Evolutionary conservation across 2,888 invertebrate species (phyloP), one percentile per base, ranked within the genome.

Genomic region (Aspidapion aeneum): DNA sequence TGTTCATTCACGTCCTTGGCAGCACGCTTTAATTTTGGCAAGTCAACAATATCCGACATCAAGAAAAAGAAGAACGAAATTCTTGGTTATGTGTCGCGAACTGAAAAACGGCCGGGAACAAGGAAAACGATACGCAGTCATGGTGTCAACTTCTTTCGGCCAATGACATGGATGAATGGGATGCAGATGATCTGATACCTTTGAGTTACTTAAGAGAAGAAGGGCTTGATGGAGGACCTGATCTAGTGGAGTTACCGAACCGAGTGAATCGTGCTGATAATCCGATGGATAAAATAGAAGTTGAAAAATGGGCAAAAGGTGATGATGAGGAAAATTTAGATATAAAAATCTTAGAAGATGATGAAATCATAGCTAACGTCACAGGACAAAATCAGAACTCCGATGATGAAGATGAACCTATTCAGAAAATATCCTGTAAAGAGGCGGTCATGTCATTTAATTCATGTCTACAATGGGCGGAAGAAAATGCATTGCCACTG

Each of bases 281-380:
- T 3, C 21, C 60, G 22, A 55, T 54, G 12, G 21, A 18, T 21
- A 54, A 54, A 55, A 21, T 16, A n/a, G 5, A 60, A 60, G 17
- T 60, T 55, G 60, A 54, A 54, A 56, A 61, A 56, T 48, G 61
- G 61, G 50, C 56, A 54, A 60, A 21, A 60, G 54, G 52, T 52
- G 56, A 61, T 56, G 57, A 20, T 20, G 49, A 56, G 60, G 17
- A 21, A 22, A 56, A 56, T 57, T 49, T 56, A 2, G 35, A 57
- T 17, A 61, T 49, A n/a, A 20, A 61, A 3, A 18, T 61, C 49
- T 50, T 56, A 57, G 56, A 56, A 49, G 61, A 54, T 60, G 55
- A 60, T 18, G 60, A 55, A 16, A 60, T 60, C 18, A 35, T 21
- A 48, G 55, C 55, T n/a, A 21, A 22, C 49, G 7, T 60, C 5